Percentiles rank a stretch among this genome's conserved stretches.
Conservation (phyloP, 1,140 invertebrate species). For the Coenobita brevimanus region DNA sequence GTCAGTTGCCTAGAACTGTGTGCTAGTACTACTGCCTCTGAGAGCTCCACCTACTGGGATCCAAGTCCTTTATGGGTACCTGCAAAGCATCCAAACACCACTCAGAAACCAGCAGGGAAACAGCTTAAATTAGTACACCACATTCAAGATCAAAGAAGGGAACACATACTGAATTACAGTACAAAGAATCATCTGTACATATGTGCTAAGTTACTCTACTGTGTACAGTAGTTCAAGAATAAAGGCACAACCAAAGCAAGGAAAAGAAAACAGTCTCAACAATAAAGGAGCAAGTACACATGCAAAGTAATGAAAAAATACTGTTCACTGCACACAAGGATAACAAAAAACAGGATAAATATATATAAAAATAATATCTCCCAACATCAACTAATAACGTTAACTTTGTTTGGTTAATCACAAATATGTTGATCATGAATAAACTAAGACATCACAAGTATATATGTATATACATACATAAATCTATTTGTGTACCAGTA, state of each 20-base stretch:
- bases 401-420: no score
- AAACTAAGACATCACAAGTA: no score
- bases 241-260: constrained; percentile 53
- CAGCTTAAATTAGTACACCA: constrained; percentile 62
- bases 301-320: no score
- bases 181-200: background rate
- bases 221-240: background rate
- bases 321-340: no score
- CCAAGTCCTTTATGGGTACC: constrained; percentile 66
- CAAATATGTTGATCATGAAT: background rate
- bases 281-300: no score
- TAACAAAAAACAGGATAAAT: no score
- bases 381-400: no score
- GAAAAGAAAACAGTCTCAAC: no score
- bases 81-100: constrained; percentile 66
- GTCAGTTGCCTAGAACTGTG: constrained; percentile 62
- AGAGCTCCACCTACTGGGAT: constrained; percentile 66
- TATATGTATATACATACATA: no score
- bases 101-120: constrained; percentile 60
- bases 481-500: no score
- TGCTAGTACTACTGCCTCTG: constrained; percentile 65
- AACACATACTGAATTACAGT: background rate
- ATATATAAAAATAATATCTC: no score
- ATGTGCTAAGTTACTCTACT: background rate
- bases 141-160: constrained; percentile 48